phyloP scores from a whole-genome alignment of 2,113 vertebrate species.

The Lepisosteus oculatus region DNA sequence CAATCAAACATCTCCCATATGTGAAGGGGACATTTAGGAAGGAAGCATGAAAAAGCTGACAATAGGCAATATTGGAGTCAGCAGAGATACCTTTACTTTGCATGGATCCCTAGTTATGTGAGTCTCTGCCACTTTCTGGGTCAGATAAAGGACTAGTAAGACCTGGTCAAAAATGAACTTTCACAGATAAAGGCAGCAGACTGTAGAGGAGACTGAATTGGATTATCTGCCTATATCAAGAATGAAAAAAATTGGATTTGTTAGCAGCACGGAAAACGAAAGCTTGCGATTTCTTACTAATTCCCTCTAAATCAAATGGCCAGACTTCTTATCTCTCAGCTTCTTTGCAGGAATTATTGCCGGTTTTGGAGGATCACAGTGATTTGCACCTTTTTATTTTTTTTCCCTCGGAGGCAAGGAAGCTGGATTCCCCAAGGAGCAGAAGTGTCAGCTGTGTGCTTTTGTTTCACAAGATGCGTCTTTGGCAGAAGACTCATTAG shows the following conservation, averaged over 20 bases:
- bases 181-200: no score
- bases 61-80: no score
- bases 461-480: not conserved
- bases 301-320: conserved; percentile 37
- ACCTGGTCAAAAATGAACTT: no score
- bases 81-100: no score
- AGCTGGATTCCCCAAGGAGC: not conserved
- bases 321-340: not conserved
- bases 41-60: no score
- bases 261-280: conserved; percentile 11
- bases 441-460: not conserved
- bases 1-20: no score
- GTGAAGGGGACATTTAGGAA: no score
- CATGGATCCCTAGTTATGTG: no score
- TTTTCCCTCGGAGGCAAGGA: not conserved
- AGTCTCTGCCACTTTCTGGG: no score
- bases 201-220: not conserved
- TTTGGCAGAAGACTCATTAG: not conserved
- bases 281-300: conserved; percentile 25
- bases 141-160: no score
- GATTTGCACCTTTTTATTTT: conserved; percentile 3
- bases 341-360: not conserved
- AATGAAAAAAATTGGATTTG: conserved; percentile 4
- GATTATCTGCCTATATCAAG: not conserved
- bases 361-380: not conserved